Conservation (phyloP, 2,113 vertebrate genomes). For the Osmerus mordax region DNA sequence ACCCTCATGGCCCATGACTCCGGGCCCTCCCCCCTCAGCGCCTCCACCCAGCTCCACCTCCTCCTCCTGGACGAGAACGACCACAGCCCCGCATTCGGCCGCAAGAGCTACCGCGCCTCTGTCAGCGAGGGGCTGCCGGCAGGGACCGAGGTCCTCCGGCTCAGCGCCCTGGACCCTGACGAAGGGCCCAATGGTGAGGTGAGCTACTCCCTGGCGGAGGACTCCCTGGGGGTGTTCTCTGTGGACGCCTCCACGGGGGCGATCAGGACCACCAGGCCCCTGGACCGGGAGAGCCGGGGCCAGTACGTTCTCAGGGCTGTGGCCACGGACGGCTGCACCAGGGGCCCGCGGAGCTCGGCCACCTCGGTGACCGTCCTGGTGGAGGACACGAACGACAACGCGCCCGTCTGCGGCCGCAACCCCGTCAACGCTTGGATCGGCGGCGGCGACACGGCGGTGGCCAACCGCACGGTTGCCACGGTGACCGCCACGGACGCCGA, state of each 20-base stretch:
- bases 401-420: conserved; percentile 76
- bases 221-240: conserved; percentile 75
- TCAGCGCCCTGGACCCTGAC: conserved; percentile 80
- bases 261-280: conserved; percentile 64
- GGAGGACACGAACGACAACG: conserved; percentile 89
- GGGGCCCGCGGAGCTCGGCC: conserved; percentile 72
- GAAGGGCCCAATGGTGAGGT: conserved; percentile 78
- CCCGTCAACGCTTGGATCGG: conserved; percentile 72
- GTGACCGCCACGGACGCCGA: conserved; percentile 78
- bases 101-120: conserved; percentile 71
- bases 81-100: conserved; percentile 77
- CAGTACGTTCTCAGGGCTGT: conserved; percentile 75
- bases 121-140: conserved; percentile 77
- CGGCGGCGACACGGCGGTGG: conserved; percentile 28
- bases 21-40: conserved; percentile 69
- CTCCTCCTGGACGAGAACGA: conserved; percentile 88
- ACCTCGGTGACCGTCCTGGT: conserved; percentile 71
- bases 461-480: conserved; percentile 67
- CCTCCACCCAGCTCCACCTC: conserved; percentile 71
- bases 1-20: conserved; percentile 77
- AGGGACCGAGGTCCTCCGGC: conserved; percentile 71
- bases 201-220: conserved; percentile 75
- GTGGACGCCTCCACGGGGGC: conserved; percentile 69
- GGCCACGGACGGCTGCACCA: conserved; percentile 76
- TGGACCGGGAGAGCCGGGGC: conserved; percentile 79